Conservation (phyloP, 2,113 vertebrate species). For the Neodon shergylaensis region DNA sequence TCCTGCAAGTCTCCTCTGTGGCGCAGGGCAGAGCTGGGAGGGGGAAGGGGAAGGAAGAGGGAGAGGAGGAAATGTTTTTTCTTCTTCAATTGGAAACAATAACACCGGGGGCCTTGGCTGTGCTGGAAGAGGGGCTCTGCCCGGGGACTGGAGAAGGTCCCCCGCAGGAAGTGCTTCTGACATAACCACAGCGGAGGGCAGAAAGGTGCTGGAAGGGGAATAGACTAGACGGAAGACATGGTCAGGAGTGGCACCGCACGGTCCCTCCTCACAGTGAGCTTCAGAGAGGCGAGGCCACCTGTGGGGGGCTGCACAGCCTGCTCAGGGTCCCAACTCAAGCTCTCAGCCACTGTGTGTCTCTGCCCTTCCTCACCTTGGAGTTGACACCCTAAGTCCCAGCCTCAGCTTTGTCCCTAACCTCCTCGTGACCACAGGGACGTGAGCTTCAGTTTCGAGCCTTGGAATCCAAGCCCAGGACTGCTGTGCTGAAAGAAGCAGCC, state of each 20-base stretch:
- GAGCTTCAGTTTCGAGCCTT: background rate
- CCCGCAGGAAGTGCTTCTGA: conserved; percentile 56
- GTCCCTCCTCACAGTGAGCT: background rate
- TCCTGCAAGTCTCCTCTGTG: background rate
- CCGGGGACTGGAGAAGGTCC: background rate
- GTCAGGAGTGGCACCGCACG: background rate
- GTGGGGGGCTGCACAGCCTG: background rate
- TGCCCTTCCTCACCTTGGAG: background rate
- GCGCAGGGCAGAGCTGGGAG: background rate
- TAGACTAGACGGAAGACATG: fast-evolving
- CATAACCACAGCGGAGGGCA: background rate
- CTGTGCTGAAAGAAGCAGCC: background rate
- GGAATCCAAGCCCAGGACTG: background rate
- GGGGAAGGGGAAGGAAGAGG: background rate
- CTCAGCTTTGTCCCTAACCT: background rate
- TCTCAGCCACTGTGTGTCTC: background rate
- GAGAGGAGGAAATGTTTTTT: conserved; percentile 65
- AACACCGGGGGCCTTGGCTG: conserved; percentile 56
- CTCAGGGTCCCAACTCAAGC: background rate
- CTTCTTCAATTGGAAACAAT: conserved; percentile 77
- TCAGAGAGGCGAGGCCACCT: background rate
- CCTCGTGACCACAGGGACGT: background rate
- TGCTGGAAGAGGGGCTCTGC: background rate
- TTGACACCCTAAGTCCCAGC: background rate
- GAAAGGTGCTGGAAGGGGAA: conserved; percentile 15